Evolutionary conservation across 2,113 vertebrate genomes (phyloP), one percentile per base, ranked within the genome.

Genomic region (Bos indicus): DNA sequence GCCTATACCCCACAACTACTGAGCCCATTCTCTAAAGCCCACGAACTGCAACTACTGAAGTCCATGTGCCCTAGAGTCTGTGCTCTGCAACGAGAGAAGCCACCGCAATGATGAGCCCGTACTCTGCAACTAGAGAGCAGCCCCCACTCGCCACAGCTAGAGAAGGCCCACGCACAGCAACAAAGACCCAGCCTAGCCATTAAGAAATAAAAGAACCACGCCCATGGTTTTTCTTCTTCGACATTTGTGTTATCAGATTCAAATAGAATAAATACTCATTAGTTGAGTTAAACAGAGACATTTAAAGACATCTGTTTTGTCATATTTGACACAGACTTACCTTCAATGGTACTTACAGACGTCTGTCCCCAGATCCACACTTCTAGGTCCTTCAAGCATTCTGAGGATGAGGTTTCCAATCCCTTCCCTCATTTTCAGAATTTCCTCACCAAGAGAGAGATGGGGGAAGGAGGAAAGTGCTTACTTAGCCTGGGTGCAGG

Each of bases 371-470:
- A 92, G 62, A 46, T 15, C 56, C 48, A 77, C 17, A 28, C 43
- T 36, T 43, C 51, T 51, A 95, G 60, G 56, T 57, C 74, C 28
- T 46, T 43, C 62, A 33, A 51, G 36, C 28, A 26, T 36, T 51
- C 64, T 81, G 59, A 84, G 60, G 12, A 87, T 40, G 59, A 90
- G 7, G 23, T 82, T 62, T 60, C 59, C 26, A 40, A 40, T 26
- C 28, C 36, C 52, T 97, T 30, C 83, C 6, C 19, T 88, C 62
- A 10, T 77, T 96, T 93, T 78, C 40, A 91, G 82, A 74, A 84
- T 83, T 88, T 19, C 46, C 26, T 67, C 7, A 52, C 26, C 16
- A 21, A 43, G 43, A 62, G 36, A 36, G 30, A 93, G 40, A 26
- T 1, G 10, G 13, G 57, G 4, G 33, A 10, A 21, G 26, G 52